Evolutionary conservation across 1,140 invertebrate species (phyloP), one percentile per base, ranked within the genome.

Genomic region (Drosophila hydei): DNA sequence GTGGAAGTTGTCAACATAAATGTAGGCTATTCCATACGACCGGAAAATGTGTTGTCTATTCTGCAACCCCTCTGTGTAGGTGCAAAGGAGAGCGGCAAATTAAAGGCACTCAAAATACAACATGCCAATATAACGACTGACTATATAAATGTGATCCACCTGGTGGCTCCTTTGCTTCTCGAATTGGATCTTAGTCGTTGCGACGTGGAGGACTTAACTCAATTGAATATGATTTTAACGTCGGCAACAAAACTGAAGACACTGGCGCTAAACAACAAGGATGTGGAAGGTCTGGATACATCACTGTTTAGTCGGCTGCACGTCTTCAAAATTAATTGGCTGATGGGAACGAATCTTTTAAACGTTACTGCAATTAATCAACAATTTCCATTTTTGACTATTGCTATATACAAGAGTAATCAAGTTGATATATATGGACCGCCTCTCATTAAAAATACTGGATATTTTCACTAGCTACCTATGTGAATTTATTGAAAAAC

Each of bases 11-110:
- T 87, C 3, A 55, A 69, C 30, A 51, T 88, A 21, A 87, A 67
- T 36, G 78, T 87, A 7, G 81, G 81, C 0, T 88, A 81, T 21
- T 88, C 81, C 4, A 72, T 38, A n/a, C 27, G 21, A 3, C 21
- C 52, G 0, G 14, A 47, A 0, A 18, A 55, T 4, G 11, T 74
- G 3, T 18, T 85, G 2, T 9, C 14, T 0, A 33, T 74, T 0
- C 48, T 85, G 1, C 51, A 47, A 1, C 70, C 67, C 0, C 12
- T 85, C 4, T 72, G 64, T 47, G 38, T 55, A 18, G 81, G 81
- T 0, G 81, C 81, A 4, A n/a, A 52, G 4, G 50, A 75, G 7
- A 54, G 55, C 12, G 48, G 45, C 6, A 33, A 61, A 2, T 36
- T 85, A 1, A 59, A 21, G 0, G 67, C 70, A 0, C 27, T 87